Percentiles rank a stretch among this genome's conserved stretches.
These are phyloP conservation scores for Centroberyx gerrardi DNA, from an alignment of 2,797 vertebrate genomes.

Conservation along the genomic window DNA sequence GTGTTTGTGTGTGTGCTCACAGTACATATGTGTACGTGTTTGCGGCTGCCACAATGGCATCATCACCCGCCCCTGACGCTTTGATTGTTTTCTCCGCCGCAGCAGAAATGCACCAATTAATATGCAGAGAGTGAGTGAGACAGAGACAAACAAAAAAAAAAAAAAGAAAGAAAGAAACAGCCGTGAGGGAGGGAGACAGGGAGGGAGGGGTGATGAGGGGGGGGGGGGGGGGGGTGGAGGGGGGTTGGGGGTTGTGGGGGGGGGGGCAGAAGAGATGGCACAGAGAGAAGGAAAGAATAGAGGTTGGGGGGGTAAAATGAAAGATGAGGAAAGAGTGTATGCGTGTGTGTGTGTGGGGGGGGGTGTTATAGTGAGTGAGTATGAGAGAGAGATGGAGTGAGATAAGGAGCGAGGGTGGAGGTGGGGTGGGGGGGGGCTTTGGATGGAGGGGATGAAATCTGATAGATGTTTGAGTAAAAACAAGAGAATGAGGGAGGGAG, in stretches of 20 bases:
- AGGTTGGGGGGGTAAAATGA: conserved; percentile 75
- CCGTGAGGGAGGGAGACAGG: conserved; percentile 72
- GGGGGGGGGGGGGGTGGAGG: conserved; percentile 36
- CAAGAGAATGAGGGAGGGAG: conserved; percentile 55
- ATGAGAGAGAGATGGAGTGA: conserved; percentile 55
- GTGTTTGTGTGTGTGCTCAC: conserved; percentile 57
- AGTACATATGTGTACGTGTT: conserved; percentile 77
- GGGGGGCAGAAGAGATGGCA: conserved; percentile 75
- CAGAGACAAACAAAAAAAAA: conserved; percentile 75
- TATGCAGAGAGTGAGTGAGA: conserved; percentile 90
- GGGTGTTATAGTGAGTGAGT: conserved; percentile 36
- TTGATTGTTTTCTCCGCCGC: conserved; percentile 90
- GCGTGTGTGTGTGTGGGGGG: conserved; percentile 50
- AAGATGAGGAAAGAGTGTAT: conserved; percentile 76
- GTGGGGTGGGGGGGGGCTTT: conserved; percentile 11
- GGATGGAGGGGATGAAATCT: conserved; percentile 74
- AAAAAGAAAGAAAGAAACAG: conserved; percentile 72
- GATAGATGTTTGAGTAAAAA: conserved; percentile 79
- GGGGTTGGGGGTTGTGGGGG: conserved; percentile 53
- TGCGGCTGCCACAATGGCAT: conserved; percentile 85
- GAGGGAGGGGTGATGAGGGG: conserved; percentile 66
- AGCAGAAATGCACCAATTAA: conserved; percentile 91
- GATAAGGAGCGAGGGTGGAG: conserved; percentile 55
- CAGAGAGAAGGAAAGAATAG: conserved; percentile 67
- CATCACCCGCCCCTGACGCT: conserved; percentile 88